A percentile compares a stretch with the other conserved stretches of the same genome.
Evolutionary conservation across 2,888 invertebrate genomes (phyloP).

Genomic region (Aphidoletes aphidimyza): DNA sequence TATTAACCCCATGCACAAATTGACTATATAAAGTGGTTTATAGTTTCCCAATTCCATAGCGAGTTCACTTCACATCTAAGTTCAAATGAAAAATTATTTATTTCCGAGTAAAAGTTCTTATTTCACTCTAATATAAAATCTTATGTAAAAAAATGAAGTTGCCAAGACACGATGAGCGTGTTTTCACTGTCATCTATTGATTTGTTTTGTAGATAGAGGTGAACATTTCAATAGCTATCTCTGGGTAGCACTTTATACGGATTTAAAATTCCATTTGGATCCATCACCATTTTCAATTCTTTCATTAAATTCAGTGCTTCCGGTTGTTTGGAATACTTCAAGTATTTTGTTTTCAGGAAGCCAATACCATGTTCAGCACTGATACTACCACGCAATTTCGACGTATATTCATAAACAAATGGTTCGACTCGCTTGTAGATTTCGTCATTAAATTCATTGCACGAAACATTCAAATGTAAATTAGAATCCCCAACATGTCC

Average conservation of each 20-base stretch:
- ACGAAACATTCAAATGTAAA: constrained; percentile 88
- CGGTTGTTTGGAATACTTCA: constrained; percentile 79
- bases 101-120: no score
- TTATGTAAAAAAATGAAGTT: no score
- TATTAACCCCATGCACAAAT: no score
- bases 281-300: constrained; percentile 84
- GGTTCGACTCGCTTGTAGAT: constrained; percentile 80
- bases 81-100: no score
- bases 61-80: no score
- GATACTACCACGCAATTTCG: constrained; percentile 82
- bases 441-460: constrained; percentile 72
- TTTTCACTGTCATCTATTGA: background rate
- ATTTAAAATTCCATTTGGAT: constrained; percentile 93
- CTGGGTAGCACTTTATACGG: constrained; percentile 85
- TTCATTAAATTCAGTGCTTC: constrained; percentile 85
- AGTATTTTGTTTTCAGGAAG: constrained; percentile 82
- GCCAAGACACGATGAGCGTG: no score
- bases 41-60: no score
- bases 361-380: constrained; percentile 98
- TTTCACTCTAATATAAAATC: no score
- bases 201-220: background rate
- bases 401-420: constrained; percentile 86
- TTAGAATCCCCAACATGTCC: constrained; percentile 99
- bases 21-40: no score
- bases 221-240: no score